Evolutionary conservation across 2,113 vertebrate species (phyloP).

Genomic region (Jacana jacana): DNA sequence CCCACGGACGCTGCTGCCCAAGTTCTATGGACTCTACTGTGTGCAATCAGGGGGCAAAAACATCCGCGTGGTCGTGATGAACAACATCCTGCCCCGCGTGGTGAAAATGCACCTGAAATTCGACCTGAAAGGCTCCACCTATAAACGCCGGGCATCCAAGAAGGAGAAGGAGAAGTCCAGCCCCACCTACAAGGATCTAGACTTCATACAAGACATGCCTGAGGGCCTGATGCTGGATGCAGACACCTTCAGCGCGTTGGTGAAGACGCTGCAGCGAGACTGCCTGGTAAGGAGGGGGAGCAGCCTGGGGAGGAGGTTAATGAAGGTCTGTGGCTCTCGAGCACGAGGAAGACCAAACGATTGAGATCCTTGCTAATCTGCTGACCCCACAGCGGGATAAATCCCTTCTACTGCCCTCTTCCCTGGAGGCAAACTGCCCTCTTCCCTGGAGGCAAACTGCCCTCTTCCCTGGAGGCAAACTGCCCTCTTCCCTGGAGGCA

Average conservation of each 20-base stretch:
- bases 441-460: neutral
- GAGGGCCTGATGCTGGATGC: slow-evolving; percentile 92
- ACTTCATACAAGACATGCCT: slow-evolving; percentile 93
- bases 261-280: slow-evolving; percentile 95
- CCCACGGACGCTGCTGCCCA: slow-evolving; percentile 93
- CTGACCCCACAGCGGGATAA: neutral
- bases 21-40: slow-evolving; percentile 98
- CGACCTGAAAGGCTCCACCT: slow-evolving; percentile 96
- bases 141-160: slow-evolving; percentile 93
- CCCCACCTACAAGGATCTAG: slow-evolving; percentile 96
- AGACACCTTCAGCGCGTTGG: slow-evolving; percentile 90
- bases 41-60: slow-evolving; percentile 98
- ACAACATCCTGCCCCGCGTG: slow-evolving; percentile 92
- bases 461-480: neutral
- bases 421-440: neutral
- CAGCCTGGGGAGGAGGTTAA: no score
- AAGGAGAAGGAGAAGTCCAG: slow-evolving; percentile 93
- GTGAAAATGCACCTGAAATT: slow-evolving; percentile 98
- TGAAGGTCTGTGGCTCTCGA: accelerated
- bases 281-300: slow-evolving; percentile 87
- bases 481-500: neutral
- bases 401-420: neutral
- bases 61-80: slow-evolving; percentile 98
- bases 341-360: neutral
- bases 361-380: neutral